phyloP scores from a whole-genome alignment of 2,888 invertebrate genomes.

The Lepidochrysops patricia region DNA sequence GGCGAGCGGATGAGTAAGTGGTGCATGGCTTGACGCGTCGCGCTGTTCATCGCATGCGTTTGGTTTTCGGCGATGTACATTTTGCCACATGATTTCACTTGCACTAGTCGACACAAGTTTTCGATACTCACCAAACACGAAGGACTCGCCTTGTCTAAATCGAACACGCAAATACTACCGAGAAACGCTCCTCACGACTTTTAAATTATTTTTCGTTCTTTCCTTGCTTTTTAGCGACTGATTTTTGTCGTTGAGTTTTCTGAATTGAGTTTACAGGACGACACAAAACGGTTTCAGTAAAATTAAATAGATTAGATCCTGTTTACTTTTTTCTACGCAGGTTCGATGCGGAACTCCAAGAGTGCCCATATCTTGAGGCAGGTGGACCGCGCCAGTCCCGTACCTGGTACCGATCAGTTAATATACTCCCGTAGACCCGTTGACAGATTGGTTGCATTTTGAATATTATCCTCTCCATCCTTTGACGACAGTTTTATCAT shows the following conservation, averaged over 20 bases:
- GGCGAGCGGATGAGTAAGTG: conserved; percentile 56
- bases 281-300: conserved; percentile 17
- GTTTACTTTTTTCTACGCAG: conserved; percentile 70
- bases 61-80: conserved; percentile 43
- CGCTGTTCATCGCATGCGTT: conserved; percentile 61
- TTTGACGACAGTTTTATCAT: conserved; percentile 35
- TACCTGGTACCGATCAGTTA: conserved; percentile 69
- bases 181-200: conserved; percentile 10
- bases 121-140: conserved; percentile 26
- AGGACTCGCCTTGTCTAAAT: conserved; percentile 13
- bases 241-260: conserved; percentile 9
- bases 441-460: conserved; percentile 46
- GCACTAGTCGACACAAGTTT: conserved; percentile 39
- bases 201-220: conserved; percentile 15
- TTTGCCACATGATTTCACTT: conserved; percentile 32
- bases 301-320: conserved; percentile 47
- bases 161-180: conserved; percentile 13
- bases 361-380: conserved; percentile 79
- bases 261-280: conserved; percentile 24
- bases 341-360: conserved; percentile 79
- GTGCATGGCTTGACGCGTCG: conserved; percentile 66
- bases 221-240: conserved; percentile 16
- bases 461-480: conserved; percentile 40
- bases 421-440: conserved; percentile 60
- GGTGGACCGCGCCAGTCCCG: conserved; percentile 77